Conservation (phyloP, 2,113 vertebrate genomes). For the Aspiorhynchus laticeps region DNA sequence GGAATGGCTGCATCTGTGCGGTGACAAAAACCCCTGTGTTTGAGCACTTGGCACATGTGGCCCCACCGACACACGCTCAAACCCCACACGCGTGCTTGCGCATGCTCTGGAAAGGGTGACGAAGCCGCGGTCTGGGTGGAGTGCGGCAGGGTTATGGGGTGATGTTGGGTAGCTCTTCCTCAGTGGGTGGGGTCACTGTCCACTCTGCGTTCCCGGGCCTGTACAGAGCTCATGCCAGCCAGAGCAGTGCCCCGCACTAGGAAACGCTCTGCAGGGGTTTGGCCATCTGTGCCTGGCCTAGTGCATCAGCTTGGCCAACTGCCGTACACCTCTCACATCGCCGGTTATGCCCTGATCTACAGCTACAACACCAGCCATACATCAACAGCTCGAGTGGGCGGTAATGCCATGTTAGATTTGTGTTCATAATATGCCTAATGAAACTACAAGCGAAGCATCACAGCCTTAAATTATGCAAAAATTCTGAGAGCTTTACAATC, state of each 20-base stretch:
- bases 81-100: conserved; percentile 47
- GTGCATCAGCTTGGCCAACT: conserved; percentile 34
- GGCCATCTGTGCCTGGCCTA: conserved; percentile 54
- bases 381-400: not conserved
- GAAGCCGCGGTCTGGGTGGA: conserved; percentile 18
- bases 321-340: conserved; percentile 25
- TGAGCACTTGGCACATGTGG: conserved; percentile 54
- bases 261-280: conserved; percentile 55
- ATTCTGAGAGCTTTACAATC: not conserved
- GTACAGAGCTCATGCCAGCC: conserved; percentile 6
- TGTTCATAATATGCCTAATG: not conserved
- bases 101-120: conserved; percentile 40
- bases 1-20: conserved; percentile 54
- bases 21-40: conserved; percentile 59
- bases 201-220: conserved; percentile 31
- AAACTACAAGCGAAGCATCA: not conserved
- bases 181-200: conserved; percentile 43
- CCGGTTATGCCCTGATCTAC: conserved; percentile 26
- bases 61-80: conserved; percentile 55
- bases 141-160: conserved; percentile 26
- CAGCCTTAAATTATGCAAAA: conserved; percentile 9
- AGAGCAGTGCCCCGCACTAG: conserved; percentile 36
- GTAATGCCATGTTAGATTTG: not conserved
- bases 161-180: conserved; percentile 38
- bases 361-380: not conserved